Conservation (phyloP, 2,797 vertebrate species). For the Ispidina picta region DNA sequence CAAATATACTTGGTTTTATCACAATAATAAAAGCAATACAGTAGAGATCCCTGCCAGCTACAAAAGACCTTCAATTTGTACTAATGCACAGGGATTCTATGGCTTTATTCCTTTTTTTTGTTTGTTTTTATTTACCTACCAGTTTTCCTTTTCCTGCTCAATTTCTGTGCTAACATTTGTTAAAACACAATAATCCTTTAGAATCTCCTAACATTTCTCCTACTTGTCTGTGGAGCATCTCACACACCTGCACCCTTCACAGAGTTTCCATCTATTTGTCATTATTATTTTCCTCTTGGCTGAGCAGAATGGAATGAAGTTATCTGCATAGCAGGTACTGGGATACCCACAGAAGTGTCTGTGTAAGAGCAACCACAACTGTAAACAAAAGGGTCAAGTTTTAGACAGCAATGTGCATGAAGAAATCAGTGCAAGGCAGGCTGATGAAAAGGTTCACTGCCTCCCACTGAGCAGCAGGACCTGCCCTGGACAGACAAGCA, state of each 20-base stretch:
- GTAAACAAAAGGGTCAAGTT: conserved; percentile 56
- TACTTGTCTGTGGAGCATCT: not conserved
- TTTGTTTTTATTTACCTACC: not conserved
- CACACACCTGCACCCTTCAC: not conserved
- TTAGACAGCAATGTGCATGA: conserved; percentile 26
- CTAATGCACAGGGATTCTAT: not conserved
- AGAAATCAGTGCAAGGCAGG: conserved; percentile 46
- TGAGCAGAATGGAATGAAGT: not conserved
- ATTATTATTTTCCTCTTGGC: not conserved
- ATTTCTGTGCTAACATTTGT: not conserved
- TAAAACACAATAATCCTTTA: not conserved
- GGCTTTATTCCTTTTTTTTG: too few relatives aligned
- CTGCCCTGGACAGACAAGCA: not conserved
- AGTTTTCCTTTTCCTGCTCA: not conserved
- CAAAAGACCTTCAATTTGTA: not conserved
- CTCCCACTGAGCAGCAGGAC: not conserved
- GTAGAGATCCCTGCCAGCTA: not conserved
- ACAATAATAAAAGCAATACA: not conserved
- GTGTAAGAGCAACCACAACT: conserved; percentile 20
- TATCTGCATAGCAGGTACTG: conserved; percentile 16
- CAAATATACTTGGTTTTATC: not conserved
- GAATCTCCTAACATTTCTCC: not conserved
- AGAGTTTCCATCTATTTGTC: not conserved
- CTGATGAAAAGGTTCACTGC: not conserved
- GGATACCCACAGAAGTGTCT: conserved; percentile 36